phyloP scores from a whole-genome alignment of 2,113 vertebrate species.

The Actinemys pallida region DNA sequence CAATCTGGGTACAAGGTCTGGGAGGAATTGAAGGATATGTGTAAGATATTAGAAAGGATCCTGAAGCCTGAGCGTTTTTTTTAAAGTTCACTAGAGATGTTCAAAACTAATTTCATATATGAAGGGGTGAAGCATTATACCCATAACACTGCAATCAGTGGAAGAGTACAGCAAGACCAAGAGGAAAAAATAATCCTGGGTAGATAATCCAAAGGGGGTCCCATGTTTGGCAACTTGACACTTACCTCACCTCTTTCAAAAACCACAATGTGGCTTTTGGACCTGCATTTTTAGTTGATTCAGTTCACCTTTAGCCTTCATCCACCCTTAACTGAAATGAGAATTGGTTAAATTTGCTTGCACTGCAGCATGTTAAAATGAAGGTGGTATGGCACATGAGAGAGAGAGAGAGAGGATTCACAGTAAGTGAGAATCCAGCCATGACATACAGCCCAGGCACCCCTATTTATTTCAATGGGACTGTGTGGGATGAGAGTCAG shows the following conservation, averaged over 20 bases:
- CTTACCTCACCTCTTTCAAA: neutral
- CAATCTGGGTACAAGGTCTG: neutral
- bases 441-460: neutral
- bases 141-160: neutral
- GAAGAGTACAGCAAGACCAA: neutral
- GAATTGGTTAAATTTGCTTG: neutral
- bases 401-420: neutral
- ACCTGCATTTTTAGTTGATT: neutral
- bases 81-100: neutral
- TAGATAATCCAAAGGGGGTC: neutral
- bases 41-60: neutral
- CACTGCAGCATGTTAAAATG: neutral
- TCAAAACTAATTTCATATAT: neutral
- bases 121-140: neutral
- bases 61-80: neutral
- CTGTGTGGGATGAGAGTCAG: neutral
- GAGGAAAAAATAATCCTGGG: neutral
- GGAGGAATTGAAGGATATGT: neutral
- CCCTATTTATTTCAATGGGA: neutral
- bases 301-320: neutral
- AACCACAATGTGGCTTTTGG: neutral
- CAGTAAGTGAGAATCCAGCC: neutral
- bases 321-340: neutral
- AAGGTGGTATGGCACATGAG: neutral
- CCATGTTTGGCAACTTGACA: neutral